phyloP scores from a whole-genome alignment of 2,888 invertebrate species.

The Drosophila suboccidentalis region DNA sequence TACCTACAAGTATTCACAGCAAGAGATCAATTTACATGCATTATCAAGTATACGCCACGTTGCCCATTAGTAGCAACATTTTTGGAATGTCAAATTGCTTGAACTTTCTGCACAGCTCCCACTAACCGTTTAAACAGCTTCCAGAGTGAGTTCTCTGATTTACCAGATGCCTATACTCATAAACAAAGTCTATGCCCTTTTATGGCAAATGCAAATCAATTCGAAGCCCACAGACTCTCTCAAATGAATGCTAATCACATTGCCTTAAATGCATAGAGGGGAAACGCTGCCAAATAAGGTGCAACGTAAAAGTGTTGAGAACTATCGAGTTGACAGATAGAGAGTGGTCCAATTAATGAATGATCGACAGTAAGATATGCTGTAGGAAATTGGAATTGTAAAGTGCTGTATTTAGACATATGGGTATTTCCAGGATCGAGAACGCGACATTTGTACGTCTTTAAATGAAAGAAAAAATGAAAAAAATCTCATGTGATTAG shows the following conservation, averaged over 20 bases:
- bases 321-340: conserved; percentile 7
- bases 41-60: conserved; percentile 39
- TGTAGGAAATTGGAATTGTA: background rate
- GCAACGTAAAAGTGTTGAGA: conserved; percentile 35
- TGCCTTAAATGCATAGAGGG: conserved; percentile 44
- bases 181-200: conserved; percentile 42
- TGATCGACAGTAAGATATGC: conserved; percentile 7
- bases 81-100: conserved; percentile 34
- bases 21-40: conserved; percentile 42
- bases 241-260: conserved; percentile 55
- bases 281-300: conserved; percentile 20
- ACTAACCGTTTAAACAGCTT: conserved; percentile 22
- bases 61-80: conserved; percentile 16
- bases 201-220: conserved; percentile 43
- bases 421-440: too few species aligned
- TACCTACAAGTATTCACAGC: conserved; percentile 36
- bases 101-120: conserved; percentile 22
- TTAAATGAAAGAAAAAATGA: too few species aligned
- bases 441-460: too few species aligned
- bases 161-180: conserved; percentile 6
- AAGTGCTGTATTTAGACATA: too few species aligned
- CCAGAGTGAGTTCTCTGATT: conserved; percentile 32
- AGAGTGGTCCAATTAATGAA: conserved; percentile 17
- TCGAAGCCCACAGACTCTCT: conserved; percentile 46
- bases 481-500: too few species aligned